Evolutionary conservation across 2,797 vertebrate species (phyloP).

Genomic region (Onychomys torridus): DNA sequence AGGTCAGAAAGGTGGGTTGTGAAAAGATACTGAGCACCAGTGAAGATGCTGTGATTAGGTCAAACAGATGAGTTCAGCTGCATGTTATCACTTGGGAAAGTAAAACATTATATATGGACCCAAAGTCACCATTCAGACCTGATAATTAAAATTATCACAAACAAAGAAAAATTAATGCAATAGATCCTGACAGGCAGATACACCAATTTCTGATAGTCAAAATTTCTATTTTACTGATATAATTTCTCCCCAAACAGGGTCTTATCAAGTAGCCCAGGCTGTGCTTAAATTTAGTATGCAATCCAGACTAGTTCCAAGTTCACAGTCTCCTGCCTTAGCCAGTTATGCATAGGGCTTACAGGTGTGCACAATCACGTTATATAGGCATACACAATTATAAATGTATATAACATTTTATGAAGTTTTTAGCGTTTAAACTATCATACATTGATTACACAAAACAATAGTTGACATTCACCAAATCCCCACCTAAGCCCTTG

Average conservation of each 20-base stretch:
- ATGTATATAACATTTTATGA: not conserved
- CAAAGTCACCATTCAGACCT: not conserved
- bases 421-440: not conserved
- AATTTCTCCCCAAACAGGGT: not conserved
- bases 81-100: not conserved
- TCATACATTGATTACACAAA: not conserved
- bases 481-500: not conserved
- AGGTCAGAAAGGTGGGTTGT: not conserved
- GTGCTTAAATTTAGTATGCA: not conserved
- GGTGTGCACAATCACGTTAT: too few species aligned
- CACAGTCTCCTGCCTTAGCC: not conserved
- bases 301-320: not conserved
- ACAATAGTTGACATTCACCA: not conserved
- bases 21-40: not conserved
- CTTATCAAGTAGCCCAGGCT: not conserved
- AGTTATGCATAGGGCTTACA: not conserved
- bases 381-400: not conserved
- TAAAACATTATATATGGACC: not conserved
- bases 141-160: not conserved
- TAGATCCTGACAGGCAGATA: not conserved
- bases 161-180: not conserved
- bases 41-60: not conserved
- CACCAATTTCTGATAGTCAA: not conserved
- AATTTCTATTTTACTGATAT: not conserved
- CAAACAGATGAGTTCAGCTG: not conserved